phyloP scores from a whole-genome alignment of 2,113 vertebrate genomes.

The Carlito syrichta region DNA sequence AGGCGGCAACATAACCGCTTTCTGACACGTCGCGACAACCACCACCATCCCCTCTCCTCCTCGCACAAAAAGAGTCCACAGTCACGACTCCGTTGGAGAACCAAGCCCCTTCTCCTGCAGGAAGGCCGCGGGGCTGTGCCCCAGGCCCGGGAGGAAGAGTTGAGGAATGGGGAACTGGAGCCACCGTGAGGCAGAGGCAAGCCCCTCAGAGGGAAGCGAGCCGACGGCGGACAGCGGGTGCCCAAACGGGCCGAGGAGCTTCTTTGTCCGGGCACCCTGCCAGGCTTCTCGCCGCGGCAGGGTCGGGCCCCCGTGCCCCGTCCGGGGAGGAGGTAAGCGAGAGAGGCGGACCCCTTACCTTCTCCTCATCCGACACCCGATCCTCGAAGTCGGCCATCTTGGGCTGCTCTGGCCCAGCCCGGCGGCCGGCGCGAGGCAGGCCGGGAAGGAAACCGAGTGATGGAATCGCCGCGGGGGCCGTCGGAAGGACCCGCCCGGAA shows the following conservation, averaged over 20 bases:
- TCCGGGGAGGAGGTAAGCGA: not conserved
- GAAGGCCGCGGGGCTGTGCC: not conserved
- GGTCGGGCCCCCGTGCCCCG: not conserved
- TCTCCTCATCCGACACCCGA: constrained; percentile 92
- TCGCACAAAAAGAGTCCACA: not conserved
- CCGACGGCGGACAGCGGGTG: not conserved
- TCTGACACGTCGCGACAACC: not conserved
- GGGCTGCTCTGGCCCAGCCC: constrained; percentile 84
- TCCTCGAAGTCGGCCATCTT: constrained; percentile 95
- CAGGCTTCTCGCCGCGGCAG: not conserved
- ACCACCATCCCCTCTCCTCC: not conserved
- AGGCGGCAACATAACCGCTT: constrained; percentile 10
- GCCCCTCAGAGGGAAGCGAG: constrained; percentile 43
- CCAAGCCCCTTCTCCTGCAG: not conserved
- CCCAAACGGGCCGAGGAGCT: not conserved
- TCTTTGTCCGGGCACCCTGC: not conserved
- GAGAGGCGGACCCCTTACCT: constrained; percentile 83
- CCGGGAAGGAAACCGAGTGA: constrained; percentile 69
- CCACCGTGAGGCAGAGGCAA: constrained; percentile 41
- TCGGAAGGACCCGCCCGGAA: constrained; percentile 48
- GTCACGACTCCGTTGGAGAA: not conserved
- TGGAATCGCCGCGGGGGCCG: not conserved
- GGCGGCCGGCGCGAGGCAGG: constrained; percentile 70
- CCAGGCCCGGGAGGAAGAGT: not conserved
- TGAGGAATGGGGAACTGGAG: constrained; percentile 53